A percentile compares a stretch with the other conserved stretches of the same genome.
Conservation (phyloP, 2,113 vertebrate species). For the Notarius lentiginosus region DNA sequence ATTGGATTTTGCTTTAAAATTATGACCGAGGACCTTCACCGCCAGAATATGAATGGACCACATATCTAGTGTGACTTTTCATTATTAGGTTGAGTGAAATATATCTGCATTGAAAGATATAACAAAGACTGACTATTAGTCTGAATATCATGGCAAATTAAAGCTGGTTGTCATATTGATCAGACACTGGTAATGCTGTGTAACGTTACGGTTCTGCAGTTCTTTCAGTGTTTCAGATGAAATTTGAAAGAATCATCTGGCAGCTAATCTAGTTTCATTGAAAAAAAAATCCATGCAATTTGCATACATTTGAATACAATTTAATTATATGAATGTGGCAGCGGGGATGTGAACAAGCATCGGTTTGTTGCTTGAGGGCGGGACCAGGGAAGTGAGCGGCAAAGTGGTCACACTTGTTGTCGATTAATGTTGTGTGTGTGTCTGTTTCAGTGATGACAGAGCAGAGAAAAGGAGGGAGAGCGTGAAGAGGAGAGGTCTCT, state of each 20-base stretch:
- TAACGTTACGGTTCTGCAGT: background rate
- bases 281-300: background rate
- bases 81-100: background rate
- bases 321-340: background rate
- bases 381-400: too few species aligned
- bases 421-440: too few species aligned
- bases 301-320: background rate
- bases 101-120: background rate
- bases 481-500: too few species aligned
- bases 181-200: background rate
- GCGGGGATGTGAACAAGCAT: too few species aligned
- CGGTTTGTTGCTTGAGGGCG: too few species aligned
- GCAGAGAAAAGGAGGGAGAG: too few species aligned
- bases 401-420: too few species aligned
- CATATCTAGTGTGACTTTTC: background rate
- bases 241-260: background rate
- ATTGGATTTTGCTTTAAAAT: constrained; percentile 5
- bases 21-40: background rate
- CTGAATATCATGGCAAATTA: background rate
- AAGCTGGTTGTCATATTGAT: background rate
- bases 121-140: background rate
- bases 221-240: background rate
- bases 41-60: background rate
- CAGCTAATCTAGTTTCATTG: background rate
- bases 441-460: too few species aligned